Evolutionary conservation across 2,113 vertebrate genomes (phyloP).

Genomic region (Vireo altiloquus): DNA sequence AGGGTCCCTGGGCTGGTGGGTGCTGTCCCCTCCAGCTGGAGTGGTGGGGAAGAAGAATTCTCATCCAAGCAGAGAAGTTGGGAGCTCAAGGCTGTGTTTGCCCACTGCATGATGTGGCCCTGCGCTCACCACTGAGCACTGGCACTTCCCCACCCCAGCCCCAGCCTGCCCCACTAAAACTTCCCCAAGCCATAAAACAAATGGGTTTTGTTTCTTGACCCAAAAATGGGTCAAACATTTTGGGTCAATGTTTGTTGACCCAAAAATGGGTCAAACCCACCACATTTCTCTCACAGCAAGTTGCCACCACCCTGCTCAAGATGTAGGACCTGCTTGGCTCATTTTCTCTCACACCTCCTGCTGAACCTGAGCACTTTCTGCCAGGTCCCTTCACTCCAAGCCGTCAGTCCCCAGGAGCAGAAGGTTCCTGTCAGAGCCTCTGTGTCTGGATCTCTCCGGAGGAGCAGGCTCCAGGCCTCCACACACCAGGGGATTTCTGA

Average conservation of each 20-base stretch:
- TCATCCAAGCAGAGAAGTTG: not conserved
- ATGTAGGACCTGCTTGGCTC: not conserved
- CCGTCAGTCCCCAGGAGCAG: not conserved
- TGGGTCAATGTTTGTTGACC: too few relatives aligned
- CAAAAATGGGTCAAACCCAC: not conserved
- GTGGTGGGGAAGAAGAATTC: not conserved
- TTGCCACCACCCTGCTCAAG: not conserved
- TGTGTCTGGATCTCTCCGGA: not conserved
- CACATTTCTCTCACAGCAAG: not conserved
- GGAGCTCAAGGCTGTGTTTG: not conserved
- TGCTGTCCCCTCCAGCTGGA: not conserved
- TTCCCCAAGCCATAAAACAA: not conserved
- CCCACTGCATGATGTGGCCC: rapidly evolving
- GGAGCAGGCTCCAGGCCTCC: not conserved
- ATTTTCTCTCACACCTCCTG: not conserved
- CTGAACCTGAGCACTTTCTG: not conserved
- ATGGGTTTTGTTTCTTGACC: not conserved
- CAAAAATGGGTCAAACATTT: not conserved
- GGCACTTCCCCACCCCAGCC: not conserved
- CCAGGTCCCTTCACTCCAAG: not conserved
- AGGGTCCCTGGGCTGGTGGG: not conserved
- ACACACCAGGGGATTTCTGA: not conserved
- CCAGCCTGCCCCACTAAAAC: not conserved
- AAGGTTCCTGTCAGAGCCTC: not conserved
- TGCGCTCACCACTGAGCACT: not conserved